These are phyloP conservation scores for Stomatorhinus ivindoensis DNA, from an alignment of 2,113 vertebrate genomes.

Conservation along the genomic window DNA sequence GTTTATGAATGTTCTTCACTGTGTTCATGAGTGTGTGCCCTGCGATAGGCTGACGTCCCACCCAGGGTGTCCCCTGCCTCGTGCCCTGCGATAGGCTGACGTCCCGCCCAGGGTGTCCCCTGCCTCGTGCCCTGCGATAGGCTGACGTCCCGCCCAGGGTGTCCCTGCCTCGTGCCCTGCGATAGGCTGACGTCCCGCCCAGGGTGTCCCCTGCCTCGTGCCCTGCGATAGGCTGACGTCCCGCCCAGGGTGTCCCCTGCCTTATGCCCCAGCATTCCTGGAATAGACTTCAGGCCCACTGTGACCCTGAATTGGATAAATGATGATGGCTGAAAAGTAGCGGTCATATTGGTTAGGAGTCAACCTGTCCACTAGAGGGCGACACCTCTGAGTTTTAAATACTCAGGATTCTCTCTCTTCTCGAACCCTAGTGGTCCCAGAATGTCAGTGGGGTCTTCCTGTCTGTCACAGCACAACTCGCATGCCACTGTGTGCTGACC, in stretches of 20 bases:
- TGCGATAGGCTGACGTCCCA: background rate
- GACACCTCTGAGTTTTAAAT: background rate
- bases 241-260: background rate
- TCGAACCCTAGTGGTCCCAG: background rate
- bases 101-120: background rate
- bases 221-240: too few species aligned
- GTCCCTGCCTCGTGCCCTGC: too few species aligned
- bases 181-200: too few species aligned
- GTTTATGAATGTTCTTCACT: background rate
- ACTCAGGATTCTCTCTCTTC: background rate
- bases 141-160: too few species aligned
- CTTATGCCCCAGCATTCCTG: background rate
- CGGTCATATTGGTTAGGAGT: background rate
- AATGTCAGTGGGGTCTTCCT: background rate
- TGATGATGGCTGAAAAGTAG: background rate
- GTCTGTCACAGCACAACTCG: background rate
- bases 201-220: too few species aligned
- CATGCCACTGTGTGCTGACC: background rate
- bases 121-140: too few species aligned
- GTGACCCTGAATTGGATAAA: background rate
- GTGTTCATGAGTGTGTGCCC: background rate
- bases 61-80: background rate
- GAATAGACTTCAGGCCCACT: background rate
- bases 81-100: too few species aligned
- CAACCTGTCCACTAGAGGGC: background rate